These are phyloP conservation scores for Dascyllus trimaculatus DNA, from an alignment of 2,113 vertebrate genomes.

Conservation along the genomic window DNA sequence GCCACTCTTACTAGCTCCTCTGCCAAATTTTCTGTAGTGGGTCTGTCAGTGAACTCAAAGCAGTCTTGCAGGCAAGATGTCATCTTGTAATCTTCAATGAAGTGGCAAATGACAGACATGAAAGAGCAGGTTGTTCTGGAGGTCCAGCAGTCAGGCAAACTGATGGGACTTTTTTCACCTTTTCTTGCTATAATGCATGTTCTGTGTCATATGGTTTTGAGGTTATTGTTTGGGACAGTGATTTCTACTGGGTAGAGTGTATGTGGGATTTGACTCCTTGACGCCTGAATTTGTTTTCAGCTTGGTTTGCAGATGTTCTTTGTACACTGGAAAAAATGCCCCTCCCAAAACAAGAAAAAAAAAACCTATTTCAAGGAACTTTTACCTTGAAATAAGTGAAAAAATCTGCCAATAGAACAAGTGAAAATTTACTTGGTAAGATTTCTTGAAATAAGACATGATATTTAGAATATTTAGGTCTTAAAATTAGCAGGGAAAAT, in stretches of 20 bases:
- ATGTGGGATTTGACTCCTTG: not conserved
- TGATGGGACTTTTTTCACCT: not conserved
- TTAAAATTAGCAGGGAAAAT: too few species aligned
- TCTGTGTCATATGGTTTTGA: slow-evolving; percentile 1
- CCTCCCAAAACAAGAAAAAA: too few species aligned
- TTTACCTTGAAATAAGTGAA: too few species aligned
- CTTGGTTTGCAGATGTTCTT: too few species aligned
- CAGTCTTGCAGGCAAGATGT: slow-evolving; percentile 36
- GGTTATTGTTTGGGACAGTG: not conserved
- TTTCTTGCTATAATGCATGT: not conserved
- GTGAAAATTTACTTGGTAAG: too few species aligned
- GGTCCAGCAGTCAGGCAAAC: slow-evolving; percentile 27
- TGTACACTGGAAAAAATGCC: too few species aligned
- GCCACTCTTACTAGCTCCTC: too few species aligned
- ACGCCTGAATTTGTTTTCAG: too few species aligned
- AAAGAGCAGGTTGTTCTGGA: slow-evolving; percentile 8
- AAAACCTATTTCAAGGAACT: too few species aligned
- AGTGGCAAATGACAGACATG: slow-evolving; percentile 4
- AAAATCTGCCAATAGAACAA: too few species aligned
- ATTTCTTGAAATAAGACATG: too few species aligned
- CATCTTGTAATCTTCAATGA: not conserved
- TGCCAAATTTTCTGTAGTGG: slow-evolving; percentile 56
- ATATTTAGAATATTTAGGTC: too few species aligned
- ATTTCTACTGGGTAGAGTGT: not conserved
- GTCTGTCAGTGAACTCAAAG: slow-evolving; percentile 64